phyloP scores from a whole-genome alignment of 64 coral and sea anemone genomes.

The Actinia equina region DNA sequence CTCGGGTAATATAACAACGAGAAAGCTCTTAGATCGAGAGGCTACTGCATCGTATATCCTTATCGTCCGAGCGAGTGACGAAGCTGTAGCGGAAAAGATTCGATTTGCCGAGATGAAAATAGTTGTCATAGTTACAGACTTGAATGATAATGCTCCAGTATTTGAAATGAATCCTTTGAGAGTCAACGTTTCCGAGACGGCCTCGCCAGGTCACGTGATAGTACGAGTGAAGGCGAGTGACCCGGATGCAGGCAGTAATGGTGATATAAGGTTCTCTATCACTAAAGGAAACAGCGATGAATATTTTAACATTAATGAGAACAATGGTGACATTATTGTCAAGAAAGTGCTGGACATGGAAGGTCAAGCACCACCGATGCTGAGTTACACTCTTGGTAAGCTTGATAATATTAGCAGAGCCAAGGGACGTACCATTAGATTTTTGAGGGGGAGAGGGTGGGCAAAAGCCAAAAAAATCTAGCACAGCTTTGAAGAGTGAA shows the following conservation, averaged over 20 bases:
- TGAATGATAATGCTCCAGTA: slow-evolving; percentile 58
- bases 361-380: background rate
- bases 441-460: no score
- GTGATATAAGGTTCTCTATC: slow-evolving; percentile 33
- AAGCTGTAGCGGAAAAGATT: slow-evolving; percentile 58
- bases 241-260: slow-evolving; percentile 44
- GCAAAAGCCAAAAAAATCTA: no score
- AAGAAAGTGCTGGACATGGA: slow-evolving; percentile 57
- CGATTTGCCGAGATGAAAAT: slow-evolving; percentile 27
- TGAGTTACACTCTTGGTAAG: slow-evolving; percentile 25
- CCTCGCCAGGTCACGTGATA: slow-evolving; percentile 16
- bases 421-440: no score
- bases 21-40: slow-evolving; percentile 38
- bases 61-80: slow-evolving; percentile 43
- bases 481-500: no score
- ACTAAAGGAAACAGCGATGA: slow-evolving; percentile 45
- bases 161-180: slow-evolving; percentile 20
- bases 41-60: slow-evolving; percentile 16
- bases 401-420: no score
- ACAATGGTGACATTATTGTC: slow-evolving; percentile 43
- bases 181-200: slow-evolving; percentile 37
- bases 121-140: slow-evolving; percentile 32
- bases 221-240: slow-evolving; percentile 21
- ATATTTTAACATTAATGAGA: slow-evolving; percentile 43
- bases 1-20: slow-evolving; percentile 43